Conservation (phyloP, 2,888 invertebrate species). For the Anoplius nigerrimus region DNA sequence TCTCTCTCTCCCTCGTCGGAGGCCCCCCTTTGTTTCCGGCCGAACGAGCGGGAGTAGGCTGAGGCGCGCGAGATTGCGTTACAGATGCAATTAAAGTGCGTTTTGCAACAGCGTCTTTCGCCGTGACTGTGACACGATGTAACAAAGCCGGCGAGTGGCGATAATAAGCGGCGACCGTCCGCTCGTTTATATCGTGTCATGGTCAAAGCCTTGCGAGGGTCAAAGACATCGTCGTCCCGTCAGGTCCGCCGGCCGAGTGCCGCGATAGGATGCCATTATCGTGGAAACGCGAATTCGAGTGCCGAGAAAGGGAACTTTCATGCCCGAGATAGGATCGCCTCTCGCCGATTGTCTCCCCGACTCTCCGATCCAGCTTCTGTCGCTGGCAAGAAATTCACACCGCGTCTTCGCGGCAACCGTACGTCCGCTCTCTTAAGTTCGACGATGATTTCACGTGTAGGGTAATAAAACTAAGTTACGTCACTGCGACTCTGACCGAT, state of each 20-base stretch:
- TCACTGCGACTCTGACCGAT: background rate
- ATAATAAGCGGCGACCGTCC: constrained; percentile 44
- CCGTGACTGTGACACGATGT: background rate
- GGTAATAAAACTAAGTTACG: background rate
- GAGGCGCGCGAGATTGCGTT: no score
- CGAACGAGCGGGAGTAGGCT: no score
- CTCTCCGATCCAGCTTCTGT: background rate
- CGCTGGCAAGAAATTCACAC: no score
- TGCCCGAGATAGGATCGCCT: background rate
- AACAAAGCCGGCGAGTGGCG: constrained; percentile 27
- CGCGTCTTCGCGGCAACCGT: background rate
- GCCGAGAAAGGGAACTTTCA: background rate
- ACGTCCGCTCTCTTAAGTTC: constrained; percentile 21
- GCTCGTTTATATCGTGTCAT: constrained; percentile 54
- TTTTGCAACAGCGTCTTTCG: background rate
- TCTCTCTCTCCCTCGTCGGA: no score
- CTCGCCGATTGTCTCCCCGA: background rate
- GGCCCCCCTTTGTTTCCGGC: no score
- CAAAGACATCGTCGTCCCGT: constrained; percentile 49
- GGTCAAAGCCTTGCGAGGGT: constrained; percentile 51
- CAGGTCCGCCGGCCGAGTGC: constrained; percentile 20
- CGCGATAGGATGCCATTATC: background rate
- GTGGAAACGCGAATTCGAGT: constrained; percentile 7
- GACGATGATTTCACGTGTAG: no score
- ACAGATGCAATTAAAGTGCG: background rate